phyloP scores from a whole-genome alignment of 2,888 invertebrate genomes.

The Neoaliturus tenellus region DNA sequence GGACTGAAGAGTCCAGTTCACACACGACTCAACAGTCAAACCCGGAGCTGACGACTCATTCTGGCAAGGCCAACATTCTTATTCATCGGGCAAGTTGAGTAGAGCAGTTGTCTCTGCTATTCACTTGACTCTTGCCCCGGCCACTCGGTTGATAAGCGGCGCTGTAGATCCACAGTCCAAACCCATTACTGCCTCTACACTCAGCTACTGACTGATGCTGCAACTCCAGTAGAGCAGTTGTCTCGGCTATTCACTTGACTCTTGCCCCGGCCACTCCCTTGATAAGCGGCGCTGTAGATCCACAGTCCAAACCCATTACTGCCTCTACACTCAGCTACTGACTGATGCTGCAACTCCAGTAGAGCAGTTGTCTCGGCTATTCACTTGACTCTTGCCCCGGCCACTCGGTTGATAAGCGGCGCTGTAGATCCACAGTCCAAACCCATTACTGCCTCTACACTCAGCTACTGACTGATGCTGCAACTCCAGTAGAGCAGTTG shows the following conservation, averaged over 20 bases:
- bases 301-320: not conserved
- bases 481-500: too few relatives aligned
- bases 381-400: too few relatives aligned
- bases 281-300: not conserved
- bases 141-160: not conserved
- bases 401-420: too few relatives aligned
- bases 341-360: too few relatives aligned
- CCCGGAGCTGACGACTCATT: slow-evolving; percentile 8
- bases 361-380: too few relatives aligned
- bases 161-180: too few relatives aligned
- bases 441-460: too few relatives aligned
- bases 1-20: too few relatives aligned
- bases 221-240: not conserved
- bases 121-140: not conserved
- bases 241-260: slow-evolving; percentile 4
- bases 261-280: not conserved
- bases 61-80: slow-evolving; percentile 15
- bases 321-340: too few relatives aligned
- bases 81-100: slow-evolving; percentile 26
- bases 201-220: not conserved
- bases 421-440: too few relatives aligned
- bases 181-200: not conserved
- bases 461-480: too few relatives aligned
- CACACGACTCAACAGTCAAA: too few relatives aligned
- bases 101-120: not conserved